A percentile compares a stretch with the other conserved stretches of the same genome.
These are phyloP conservation scores for Apantesis nais DNA, from an alignment of 2,888 invertebrate genomes.

Conservation along the genomic window DNA sequence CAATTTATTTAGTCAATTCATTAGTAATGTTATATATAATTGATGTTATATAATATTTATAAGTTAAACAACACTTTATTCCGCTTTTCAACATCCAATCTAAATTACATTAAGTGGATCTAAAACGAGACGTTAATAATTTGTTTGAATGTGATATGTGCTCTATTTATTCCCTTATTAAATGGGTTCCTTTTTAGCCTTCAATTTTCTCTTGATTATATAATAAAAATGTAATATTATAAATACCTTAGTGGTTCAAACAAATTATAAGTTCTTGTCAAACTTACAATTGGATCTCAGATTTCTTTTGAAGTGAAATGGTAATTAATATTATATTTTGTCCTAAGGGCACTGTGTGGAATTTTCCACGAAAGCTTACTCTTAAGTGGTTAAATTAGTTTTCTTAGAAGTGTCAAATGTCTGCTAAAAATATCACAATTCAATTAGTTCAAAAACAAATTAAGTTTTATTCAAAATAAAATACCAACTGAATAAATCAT, in stretches of 20 bases:
- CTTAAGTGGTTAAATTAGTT: constrained; percentile 1
- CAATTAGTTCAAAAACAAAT: too few relatives aligned
- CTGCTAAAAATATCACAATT: not conserved
- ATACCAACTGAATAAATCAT: too few relatives aligned
- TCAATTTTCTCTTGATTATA: not conserved
- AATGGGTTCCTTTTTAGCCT: not conserved
- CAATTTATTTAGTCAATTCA: too few relatives aligned
- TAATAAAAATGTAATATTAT: not conserved
- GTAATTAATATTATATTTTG: not conserved
- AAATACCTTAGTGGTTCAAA: not conserved
- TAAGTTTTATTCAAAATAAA: too few relatives aligned
- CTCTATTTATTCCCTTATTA: not conserved
- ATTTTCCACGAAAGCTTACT: not conserved
- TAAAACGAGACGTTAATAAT: not conserved
- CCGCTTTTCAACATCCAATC: not conserved
- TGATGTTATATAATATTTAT: not conserved
- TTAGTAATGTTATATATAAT: too few relatives aligned
- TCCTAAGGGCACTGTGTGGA: not conserved
- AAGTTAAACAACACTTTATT: not conserved
- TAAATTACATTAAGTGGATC: not conserved
- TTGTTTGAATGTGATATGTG: not conserved
- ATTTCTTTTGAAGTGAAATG: constrained; percentile 9
- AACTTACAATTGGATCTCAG: not conserved
- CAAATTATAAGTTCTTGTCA: not conserved
- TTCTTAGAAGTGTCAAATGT: not conserved